A percentile compares a stretch with the other conserved stretches of the same genome.
Evolutionary conservation across 2,888 invertebrate genomes (phyloP).

Genomic region (Pherbina coryleti): DNA sequence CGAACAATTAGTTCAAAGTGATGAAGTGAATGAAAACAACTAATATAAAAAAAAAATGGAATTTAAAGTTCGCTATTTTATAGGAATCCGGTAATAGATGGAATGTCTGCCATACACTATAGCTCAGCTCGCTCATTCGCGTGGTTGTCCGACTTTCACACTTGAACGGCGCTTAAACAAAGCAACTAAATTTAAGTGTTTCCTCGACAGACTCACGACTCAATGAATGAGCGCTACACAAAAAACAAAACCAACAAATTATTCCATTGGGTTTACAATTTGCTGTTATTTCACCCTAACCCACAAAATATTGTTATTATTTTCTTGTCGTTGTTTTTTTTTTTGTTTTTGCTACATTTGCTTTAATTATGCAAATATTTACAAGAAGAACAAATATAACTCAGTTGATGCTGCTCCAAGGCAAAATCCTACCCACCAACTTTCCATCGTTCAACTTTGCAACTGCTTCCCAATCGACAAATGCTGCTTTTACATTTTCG

Average conservation of each 20-base stretch:
- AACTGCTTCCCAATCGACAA: slow-evolving; percentile 4
- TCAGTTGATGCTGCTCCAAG: not conserved
- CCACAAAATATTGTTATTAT: not conserved
- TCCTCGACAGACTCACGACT: not conserved
- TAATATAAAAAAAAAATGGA: slow-evolving; percentile 14
- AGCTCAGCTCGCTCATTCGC: too few species aligned
- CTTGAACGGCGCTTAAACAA: not conserved
- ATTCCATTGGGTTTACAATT: not conserved
- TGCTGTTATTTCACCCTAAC: too few species aligned
- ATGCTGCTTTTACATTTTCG: not conserved
- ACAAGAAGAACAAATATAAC: not conserved
- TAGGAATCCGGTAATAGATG: too few species aligned
- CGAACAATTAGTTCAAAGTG: slow-evolving; percentile 39
- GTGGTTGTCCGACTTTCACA: too few species aligned
- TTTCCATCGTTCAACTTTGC: not conserved
- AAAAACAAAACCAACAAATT: not conserved
- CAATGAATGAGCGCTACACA: not conserved
- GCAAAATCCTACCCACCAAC: not conserved
- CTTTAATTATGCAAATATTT: slow-evolving; percentile 31
- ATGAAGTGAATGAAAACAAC: slow-evolving; percentile 39
- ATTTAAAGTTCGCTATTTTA: not conserved
- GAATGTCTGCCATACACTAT: not conserved
- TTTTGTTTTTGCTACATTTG: not conserved
- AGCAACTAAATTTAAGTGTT: slow-evolving; percentile 25
- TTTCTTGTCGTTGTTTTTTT: not conserved